Conservation (phyloP, 2,797 vertebrate species). For the Serranus cabrilla region DNA sequence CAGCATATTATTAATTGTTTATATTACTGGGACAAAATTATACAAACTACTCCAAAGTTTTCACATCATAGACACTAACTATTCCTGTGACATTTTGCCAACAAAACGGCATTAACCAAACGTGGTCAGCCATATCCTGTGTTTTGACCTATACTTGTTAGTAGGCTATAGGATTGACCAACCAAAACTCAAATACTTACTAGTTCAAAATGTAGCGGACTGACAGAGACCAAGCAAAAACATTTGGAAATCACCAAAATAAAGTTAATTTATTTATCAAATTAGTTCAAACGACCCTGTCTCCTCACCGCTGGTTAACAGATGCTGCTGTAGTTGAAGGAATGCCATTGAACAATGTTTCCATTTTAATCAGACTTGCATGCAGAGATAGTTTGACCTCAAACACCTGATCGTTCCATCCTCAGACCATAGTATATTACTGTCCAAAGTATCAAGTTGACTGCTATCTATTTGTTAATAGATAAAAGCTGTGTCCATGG, state of each 20-base stretch:
- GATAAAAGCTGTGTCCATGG: constrained; percentile 57
- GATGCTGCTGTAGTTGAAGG: not conserved
- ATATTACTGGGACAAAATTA: too few relatives aligned
- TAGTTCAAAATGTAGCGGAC: not conserved
- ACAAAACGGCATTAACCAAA: too few relatives aligned
- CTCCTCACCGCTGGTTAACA: not conserved
- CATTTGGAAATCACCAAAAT: not conserved
- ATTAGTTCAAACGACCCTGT: not conserved
- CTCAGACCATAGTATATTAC: constrained; percentile 22
- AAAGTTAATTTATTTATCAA: not conserved
- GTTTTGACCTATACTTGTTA: too few relatives aligned
- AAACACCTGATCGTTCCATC: not conserved
- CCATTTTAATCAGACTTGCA: constrained; percentile 18
- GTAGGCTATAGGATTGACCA: too few relatives aligned
- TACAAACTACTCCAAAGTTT: too few relatives aligned
- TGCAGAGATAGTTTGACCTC: not conserved
- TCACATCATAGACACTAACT: too few relatives aligned
- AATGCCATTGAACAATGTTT: constrained; percentile 2
- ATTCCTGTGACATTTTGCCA: too few relatives aligned
- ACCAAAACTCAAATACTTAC: not conserved
- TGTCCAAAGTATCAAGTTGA: constrained; percentile 49
- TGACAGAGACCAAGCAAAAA: not conserved
- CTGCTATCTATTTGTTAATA: constrained; percentile 58
- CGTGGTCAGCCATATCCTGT: too few relatives aligned
- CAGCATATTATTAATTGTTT: too few relatives aligned